Evolutionary conservation across 2,888 invertebrate species (phyloP), one percentile per base, ranked within the genome.

Genomic region (Cremastobaeus sp.): DNA sequence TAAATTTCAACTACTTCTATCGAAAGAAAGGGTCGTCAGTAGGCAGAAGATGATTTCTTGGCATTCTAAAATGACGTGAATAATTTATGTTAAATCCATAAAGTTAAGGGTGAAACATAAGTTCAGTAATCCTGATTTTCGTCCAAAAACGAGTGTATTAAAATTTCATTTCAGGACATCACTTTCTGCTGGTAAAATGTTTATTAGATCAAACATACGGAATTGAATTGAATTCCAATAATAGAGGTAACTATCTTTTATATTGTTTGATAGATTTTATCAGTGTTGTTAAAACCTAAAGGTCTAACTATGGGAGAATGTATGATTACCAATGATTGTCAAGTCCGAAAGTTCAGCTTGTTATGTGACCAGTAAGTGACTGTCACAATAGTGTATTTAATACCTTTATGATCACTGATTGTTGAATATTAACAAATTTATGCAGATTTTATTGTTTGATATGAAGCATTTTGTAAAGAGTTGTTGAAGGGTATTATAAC

Each of bases 381-480:
- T 35, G 54, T 65, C 41, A 39, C 50, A 54, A 35, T 54, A 20
- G 17, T 50, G 14, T 50, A 15, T 32, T 11, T 25, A 25, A 41
- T 41, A 54, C 21, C 17, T 34, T 18, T 54, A 37, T 6, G 12
- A 54, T 34, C 43, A 34, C 17, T 45, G 35, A 45, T 47, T 65
- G 65, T 65, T 65, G 45, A 54, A 28, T 54, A 66, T 57, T 66
- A 55, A 66, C 50, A 39, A 65, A 65, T 66, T 48, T 45, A 65
- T 32, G 32, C 55, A 66, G 50, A 66, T 66, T 57, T 66, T 66
- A 66, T 66, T 66, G 50, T 59, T 57, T 59, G 43, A 50, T 68
- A 50, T 41, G 32, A 43, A 43, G 28, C 34, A 41, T 59, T 66
- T 59, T 65, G 50, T 39, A 57, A 50, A 47, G n/a, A 57, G 2